Evolutionary conservation across 2,113 vertebrate genomes (phyloP).

Genomic region (human): GRCh38 chr1:157811001-157811500

Average conservation of each 20-base stretch:
- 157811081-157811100: background rate
- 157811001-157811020: too few relatives aligned
- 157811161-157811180: background rate
- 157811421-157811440: background rate
- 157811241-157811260: background rate
- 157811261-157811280: background rate
- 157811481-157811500: background rate
- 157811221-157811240: background rate
- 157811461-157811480: background rate
- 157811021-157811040: too few relatives aligned
- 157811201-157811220: background rate
- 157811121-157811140: background rate
- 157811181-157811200: background rate
- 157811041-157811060: too few relatives aligned
- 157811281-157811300: background rate
- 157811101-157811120: background rate
- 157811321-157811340: background rate
- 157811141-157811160: background rate
- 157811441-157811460: background rate
- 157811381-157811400: background rate
- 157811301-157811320: background rate
- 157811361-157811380: background rate
- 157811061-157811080: background rate
- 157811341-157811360: background rate
- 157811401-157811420: background rate